Conservation (phyloP, 2,113 vertebrate species). For the Nannospalax galili region DNA sequence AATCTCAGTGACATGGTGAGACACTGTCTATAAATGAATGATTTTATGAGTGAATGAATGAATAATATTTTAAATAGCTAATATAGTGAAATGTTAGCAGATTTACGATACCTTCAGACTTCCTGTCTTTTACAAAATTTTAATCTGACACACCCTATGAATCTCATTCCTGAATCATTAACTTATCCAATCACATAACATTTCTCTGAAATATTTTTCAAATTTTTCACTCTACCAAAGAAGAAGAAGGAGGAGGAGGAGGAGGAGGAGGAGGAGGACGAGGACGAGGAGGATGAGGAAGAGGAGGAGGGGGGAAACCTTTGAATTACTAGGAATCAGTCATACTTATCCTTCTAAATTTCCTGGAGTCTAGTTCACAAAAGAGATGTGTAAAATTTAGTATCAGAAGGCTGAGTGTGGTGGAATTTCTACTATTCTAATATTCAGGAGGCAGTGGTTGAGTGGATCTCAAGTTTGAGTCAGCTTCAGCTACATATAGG, state of each 20-base stretch:
- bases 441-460: not conserved
- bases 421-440: not conserved
- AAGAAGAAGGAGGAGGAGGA: too few relatives aligned
- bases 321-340: not conserved
- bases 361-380: not conserved
- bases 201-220: not conserved
- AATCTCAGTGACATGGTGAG: not conserved
- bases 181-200: not conserved
- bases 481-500: not conserved
- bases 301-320: not conserved
- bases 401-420: not conserved
- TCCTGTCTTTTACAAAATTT: not conserved
- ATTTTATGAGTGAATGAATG: too few relatives aligned
- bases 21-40: not conserved
- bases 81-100: not conserved
- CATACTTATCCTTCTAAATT: not conserved
- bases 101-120: not conserved
- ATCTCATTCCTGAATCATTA: not conserved
- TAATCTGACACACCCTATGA: not conserved
- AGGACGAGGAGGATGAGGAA: too few relatives aligned
- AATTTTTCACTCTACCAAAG: not conserved
- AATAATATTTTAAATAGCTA: not conserved
- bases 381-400: too few relatives aligned
- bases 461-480: not conserved
- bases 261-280: too few relatives aligned